Percentiles rank a stretch among this genome's conserved stretches.
phyloP scores from a whole-genome alignment of 37 sponge, comb jelly and placozoan species.

The Bolinopsis microptera region DNA sequence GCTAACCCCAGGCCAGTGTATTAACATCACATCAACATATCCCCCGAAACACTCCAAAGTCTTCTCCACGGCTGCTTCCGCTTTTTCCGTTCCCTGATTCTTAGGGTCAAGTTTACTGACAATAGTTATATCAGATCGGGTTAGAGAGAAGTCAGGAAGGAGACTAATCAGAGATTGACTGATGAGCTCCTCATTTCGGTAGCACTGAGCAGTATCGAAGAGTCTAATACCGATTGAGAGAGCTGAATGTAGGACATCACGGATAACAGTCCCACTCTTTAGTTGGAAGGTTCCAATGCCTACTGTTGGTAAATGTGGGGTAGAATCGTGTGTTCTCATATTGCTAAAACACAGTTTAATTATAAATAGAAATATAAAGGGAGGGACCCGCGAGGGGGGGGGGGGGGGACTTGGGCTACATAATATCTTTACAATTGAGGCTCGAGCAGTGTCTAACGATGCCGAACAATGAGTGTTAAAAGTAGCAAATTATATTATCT shows the following conservation, averaged over 20 bases:
- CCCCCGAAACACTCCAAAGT: background rate
- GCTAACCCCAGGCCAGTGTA: slow-evolving; percentile 50
- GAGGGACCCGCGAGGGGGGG: no score
- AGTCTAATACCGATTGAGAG: slow-evolving; percentile 3
- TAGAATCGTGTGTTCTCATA: no score
- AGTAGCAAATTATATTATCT: no score
- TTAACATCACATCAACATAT: slow-evolving; percentile 34
- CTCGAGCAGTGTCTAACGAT: no score
- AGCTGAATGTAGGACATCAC: slow-evolving; percentile 4
- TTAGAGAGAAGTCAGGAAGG: background rate
- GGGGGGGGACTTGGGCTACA: no score
- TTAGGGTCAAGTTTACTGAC: slow-evolving; percentile 1
- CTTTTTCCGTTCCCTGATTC: slow-evolving; percentile 32
- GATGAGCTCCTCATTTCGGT: slow-evolving; percentile 27
- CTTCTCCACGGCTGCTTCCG: background rate
- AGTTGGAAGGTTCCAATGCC: slow-evolving; percentile 62
- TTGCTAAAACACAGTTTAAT: no score
- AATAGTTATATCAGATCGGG: background rate
- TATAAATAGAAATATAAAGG: no score
- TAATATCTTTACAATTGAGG: no score
- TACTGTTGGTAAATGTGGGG: background rate
- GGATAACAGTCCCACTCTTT: background rate
- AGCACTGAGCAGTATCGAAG: slow-evolving; percentile 62
- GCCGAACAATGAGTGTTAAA: no score
- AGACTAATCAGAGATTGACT: background rate